Base-by-base conservation (phyloP, 2,113 vertebrate genomes). In the Entelurus aequoreus region DNA sequence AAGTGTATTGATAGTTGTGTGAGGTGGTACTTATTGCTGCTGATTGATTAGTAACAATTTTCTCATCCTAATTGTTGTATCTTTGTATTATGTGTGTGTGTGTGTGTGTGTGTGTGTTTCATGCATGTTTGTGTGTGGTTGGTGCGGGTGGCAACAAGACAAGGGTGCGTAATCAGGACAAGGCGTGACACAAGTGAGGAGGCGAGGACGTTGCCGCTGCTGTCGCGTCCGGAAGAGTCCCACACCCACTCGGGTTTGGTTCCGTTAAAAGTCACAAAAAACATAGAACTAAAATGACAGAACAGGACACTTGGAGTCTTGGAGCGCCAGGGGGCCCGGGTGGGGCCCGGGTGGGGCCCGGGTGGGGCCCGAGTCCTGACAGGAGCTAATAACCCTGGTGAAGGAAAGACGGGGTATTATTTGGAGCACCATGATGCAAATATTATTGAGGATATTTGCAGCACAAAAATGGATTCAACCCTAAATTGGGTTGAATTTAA, bases 221-320 rank as follows among this genome's bases (percentile, higher is more conserved):
- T 73, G 75, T 64, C 19, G 74, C 67, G 68, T 80, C 77, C 47
- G 72, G 81, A 82, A 89, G 83, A 86, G 81, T 87, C 84, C 84
- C 76, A 84, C 76, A 84, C 53, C 78, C 59, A 60, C 72, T 81
- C 63, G 78, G 68, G 85, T 87, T 75, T 82, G 72, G 69, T 85
- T 83, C 87, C 60, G 55, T 86, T 19, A 38, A 90, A 78, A 83
- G 87, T 89, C 87, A 90, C 90, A 88, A 84, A 90, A 87, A 90
- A 89, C 80, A 83, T 72, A 75, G 4, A 57, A 57, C 28, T 6
- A 6, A 36, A 50, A 36, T 63, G 79, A 37, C 28, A 8, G 15
- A 54, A 38, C 7, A 54, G 37, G 85, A 84, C 72, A 85, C 85
- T 82, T 87, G 87, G 72, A 82, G 77, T 86, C 74, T 78, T 80